A percentile compares a stretch with the other conserved stretches of the same genome.
Conservation (phyloP, 2,797 vertebrate species). For the Parauchenoglanis punctatus region DNA sequence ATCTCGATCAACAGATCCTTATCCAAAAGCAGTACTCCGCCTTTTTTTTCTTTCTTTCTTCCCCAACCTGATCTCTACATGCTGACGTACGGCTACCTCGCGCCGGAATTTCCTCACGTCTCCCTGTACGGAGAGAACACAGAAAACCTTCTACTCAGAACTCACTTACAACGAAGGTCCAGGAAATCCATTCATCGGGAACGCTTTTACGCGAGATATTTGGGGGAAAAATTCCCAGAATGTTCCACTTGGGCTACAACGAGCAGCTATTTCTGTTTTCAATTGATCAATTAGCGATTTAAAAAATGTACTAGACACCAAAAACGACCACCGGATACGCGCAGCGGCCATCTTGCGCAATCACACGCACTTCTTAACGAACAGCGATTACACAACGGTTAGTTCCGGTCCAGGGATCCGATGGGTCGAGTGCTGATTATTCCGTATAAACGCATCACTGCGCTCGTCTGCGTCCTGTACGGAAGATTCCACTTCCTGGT, state of each 20-base stretch:
- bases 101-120: background rate
- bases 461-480: no score
- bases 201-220: no score
- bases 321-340: background rate
- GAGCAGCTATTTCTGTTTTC: background rate
- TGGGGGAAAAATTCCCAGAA: background rate
- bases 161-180: background rate
- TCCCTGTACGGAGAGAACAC: background rate
- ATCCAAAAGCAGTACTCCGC: background rate
- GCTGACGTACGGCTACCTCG: background rate
- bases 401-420: no score
- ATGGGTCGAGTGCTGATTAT: no score
- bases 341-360: background rate
- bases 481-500: no score
- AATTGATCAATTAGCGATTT: background rate
- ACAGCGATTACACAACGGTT: no score
- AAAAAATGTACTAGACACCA: background rate
- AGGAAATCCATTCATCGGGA: no score
- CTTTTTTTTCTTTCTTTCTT: background rate
- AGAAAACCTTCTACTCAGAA: background rate
- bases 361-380: background rate
- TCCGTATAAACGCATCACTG: no score
- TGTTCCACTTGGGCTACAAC: background rate
- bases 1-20: background rate
- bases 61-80: background rate